Evolutionary conservation across 2,888 invertebrate genomes (phyloP).

Genomic region (Volucella inflata): DNA sequence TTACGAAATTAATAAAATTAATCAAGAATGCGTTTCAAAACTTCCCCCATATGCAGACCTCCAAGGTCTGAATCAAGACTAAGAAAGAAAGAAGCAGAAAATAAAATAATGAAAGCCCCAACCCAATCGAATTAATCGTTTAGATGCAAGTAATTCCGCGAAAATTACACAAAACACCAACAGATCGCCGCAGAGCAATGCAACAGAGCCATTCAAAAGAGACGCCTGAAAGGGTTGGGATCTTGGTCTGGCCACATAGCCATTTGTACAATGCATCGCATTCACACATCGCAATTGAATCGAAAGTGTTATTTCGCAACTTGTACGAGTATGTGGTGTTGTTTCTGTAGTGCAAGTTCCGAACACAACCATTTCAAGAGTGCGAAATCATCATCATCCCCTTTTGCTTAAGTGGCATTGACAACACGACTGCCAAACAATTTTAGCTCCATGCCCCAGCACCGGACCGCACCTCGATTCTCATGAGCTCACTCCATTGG

Average conservation of each 20-base stretch:
- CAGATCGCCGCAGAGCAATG: slow-evolving; percentile 36
- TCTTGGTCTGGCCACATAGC: slow-evolving; percentile 37
- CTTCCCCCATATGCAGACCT: not conserved
- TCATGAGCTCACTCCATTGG: slow-evolving; percentile 14
- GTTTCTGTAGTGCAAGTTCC: slow-evolving; percentile 3
- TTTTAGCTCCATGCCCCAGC: slow-evolving; percentile 40
- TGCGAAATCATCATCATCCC: slow-evolving; percentile 56
- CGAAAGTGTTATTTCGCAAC: slow-evolving; percentile 66
- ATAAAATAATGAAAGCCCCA: slow-evolving; percentile 20
- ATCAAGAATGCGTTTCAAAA: no score
- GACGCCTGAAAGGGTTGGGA: slow-evolving; percentile 1
- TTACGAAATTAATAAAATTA: no score
- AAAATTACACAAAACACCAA: slow-evolving; percentile 73
- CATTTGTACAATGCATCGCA: slow-evolving; percentile 62
- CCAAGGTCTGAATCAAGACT: not conserved
- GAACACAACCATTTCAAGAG: slow-evolving; percentile 48
- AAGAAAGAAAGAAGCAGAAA: not conserved
- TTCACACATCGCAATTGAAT: slow-evolving; percentile 69
- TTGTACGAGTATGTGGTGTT: slow-evolving; percentile 26
- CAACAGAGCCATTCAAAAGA: slow-evolving; percentile 1
- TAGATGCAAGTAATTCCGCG: slow-evolving; percentile 52
- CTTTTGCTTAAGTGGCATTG: slow-evolving; percentile 68
- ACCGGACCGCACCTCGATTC: slow-evolving; percentile 8
- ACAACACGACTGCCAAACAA: slow-evolving; percentile 73
- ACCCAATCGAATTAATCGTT: slow-evolving; percentile 69